A percentile compares a stretch with the other conserved stretches of the same genome.
Conservation (phyloP, 2,797 vertebrate species). For the Eulemur albifrons region DNA sequence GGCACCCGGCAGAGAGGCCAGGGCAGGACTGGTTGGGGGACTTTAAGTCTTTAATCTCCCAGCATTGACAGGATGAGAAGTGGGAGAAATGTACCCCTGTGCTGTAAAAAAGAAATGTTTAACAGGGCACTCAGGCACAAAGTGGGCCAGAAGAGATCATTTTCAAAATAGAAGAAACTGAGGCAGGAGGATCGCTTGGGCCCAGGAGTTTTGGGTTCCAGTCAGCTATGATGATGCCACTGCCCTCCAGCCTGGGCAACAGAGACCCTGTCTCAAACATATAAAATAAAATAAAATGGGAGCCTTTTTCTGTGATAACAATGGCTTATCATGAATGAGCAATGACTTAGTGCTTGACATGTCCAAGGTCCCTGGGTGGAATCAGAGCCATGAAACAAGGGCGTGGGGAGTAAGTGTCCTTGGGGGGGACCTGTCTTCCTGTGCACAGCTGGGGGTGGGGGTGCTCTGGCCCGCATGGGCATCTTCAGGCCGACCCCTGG, state of each 20-base stretch:
- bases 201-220: background rate
- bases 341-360: background rate
- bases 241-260: background rate
- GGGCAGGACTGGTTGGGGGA: slow-evolving; percentile 56
- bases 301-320: background rate
- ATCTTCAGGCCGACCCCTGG: background rate
- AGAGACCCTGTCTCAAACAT: background rate
- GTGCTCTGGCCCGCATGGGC: background rate
- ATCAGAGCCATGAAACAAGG: background rate
- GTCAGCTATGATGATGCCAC: background rate
- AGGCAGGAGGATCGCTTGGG: background rate
- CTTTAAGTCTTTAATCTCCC: slow-evolving; percentile 32
- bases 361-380: background rate
- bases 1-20: slow-evolving; percentile 35
- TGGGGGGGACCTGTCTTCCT: background rate
- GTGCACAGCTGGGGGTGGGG: background rate
- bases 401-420: background rate
- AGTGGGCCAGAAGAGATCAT: background rate
- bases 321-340: background rate
- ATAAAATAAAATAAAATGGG: background rate
- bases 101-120: slow-evolving; percentile 48
- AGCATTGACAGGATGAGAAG: slow-evolving; percentile 63
- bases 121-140: slow-evolving; percentile 60
- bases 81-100: slow-evolving; percentile 66
- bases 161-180: slow-evolving; percentile 28